phyloP scores from a whole-genome alignment of 2,113 vertebrate genomes.

The Corydoras maculifer region DNA sequence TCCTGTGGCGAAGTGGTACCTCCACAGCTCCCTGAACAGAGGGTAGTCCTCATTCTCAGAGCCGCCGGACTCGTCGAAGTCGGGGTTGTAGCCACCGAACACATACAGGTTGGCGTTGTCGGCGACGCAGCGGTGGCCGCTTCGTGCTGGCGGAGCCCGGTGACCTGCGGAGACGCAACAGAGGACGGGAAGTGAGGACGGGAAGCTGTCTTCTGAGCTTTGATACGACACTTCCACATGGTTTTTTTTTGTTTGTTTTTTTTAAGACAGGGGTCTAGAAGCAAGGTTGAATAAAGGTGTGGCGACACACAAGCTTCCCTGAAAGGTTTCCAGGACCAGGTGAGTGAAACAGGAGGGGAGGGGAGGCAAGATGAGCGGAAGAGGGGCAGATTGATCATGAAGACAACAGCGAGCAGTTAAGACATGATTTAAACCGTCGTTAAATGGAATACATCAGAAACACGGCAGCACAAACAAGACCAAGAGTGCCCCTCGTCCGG shows the following conservation, averaged over 20 bases:
- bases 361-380: too few relatives aligned
- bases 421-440: too few relatives aligned
- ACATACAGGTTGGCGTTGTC: slow-evolving; percentile 90
- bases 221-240: too few relatives aligned
- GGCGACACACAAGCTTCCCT: background rate
- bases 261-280: too few relatives aligned
- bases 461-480: background rate
- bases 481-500: background rate
- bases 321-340: background rate
- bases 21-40: slow-evolving; percentile 93
- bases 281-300: too few relatives aligned
- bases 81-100: slow-evolving; percentile 95
- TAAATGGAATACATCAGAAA: too few relatives aligned
- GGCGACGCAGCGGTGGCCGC: slow-evolving; percentile 93
- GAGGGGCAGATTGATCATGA: too few relatives aligned
- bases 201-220: background rate
- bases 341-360: background rate
- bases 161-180: slow-evolving; percentile 63
- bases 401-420: too few relatives aligned
- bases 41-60: slow-evolving; percentile 92
- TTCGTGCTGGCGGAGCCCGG: slow-evolving; percentile 81
- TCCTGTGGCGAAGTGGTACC: slow-evolving; percentile 91
- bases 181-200: background rate
- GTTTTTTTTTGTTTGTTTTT: too few relatives aligned
- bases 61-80: slow-evolving; percentile 90